These are phyloP conservation scores for Lophius piscatorius DNA, from an alignment of 2,113 vertebrate species.

Conservation along the genomic window DNA sequence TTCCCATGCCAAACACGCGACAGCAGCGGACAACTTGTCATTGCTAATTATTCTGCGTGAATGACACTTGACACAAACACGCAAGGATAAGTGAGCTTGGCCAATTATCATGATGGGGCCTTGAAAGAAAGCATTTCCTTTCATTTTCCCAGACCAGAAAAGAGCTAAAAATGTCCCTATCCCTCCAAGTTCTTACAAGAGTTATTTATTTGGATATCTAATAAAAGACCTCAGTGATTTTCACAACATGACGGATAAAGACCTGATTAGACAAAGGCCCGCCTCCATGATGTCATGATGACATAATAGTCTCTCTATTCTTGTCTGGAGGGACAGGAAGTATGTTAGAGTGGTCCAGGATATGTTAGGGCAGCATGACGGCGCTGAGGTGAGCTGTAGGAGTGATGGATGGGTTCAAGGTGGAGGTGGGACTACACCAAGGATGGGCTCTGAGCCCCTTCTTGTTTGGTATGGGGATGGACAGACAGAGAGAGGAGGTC, in stretches of 20 bases:
- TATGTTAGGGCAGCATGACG: too few species aligned
- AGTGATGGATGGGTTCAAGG: too few species aligned
- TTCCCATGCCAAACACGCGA: conserved; percentile 54
- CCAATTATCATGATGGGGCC: conserved; percentile 62
- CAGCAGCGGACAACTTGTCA: conserved; percentile 57
- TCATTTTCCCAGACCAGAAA: conserved; percentile 22
- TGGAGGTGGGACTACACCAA: too few species aligned
- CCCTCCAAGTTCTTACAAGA: conserved; percentile 22
- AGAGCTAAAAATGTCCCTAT: conserved; percentile 26
- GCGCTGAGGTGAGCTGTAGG: too few species aligned
- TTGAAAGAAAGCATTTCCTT: conserved; percentile 41
- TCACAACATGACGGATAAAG: conserved; percentile 18
- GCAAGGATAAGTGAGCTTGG: conserved; percentile 59
- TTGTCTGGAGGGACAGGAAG: too few species aligned
- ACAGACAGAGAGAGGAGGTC: too few species aligned
- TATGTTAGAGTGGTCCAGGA: too few species aligned
- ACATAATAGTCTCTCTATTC: too few species aligned
- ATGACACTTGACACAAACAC: conserved; percentile 72
- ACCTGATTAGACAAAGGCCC: too few species aligned
- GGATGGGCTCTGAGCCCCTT: too few species aligned
- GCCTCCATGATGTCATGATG: too few species aligned
- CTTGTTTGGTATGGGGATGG: too few species aligned
- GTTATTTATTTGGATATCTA: conserved; percentile 19
- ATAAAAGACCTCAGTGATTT: conserved; percentile 2
- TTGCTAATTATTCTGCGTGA: conserved; percentile 77